Percentiles rank a stretch among this genome's conserved stretches.
These are phyloP conservation scores for Psilanteris sp. DNA, from an alignment of 1,140 invertebrate species.

Conservation along the genomic window DNA sequence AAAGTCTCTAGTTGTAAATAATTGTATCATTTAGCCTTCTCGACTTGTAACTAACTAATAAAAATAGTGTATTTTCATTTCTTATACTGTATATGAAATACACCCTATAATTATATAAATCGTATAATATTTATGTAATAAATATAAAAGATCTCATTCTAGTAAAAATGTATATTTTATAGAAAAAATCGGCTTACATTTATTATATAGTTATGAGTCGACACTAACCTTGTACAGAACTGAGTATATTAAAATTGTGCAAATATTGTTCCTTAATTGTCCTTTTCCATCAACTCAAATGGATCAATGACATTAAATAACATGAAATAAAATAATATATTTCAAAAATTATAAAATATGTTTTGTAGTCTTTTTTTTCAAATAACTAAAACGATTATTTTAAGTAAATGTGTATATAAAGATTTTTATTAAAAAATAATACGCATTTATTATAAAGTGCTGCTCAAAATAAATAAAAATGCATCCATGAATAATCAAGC, in stretches of 20 bases:
- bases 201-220: conserved; percentile 35
- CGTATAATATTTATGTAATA: no score
- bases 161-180: conserved; percentile 2
- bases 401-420: conserved; percentile 47
- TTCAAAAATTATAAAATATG: not conserved
- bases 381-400: conserved; percentile 5
- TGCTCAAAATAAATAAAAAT: conserved; percentile 51
- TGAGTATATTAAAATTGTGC: conserved; percentile 11
- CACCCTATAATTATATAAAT: no score
- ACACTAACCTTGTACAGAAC: conserved; percentile 46
- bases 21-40: conserved; percentile 12
- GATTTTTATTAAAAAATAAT: conserved; percentile 52
- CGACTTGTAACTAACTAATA: conserved; percentile 21
- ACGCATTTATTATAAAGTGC: conserved; percentile 30
- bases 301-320: conserved; percentile 3
- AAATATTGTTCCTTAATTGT: conserved; percentile 38
- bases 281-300: conserved; percentile 26
- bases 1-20: conserved; percentile 35
- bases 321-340: conserved; percentile 33
- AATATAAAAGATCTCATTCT: no score
- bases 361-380: not conserved
- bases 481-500: conserved; percentile 55
- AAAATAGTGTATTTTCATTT: conserved; percentile 17
- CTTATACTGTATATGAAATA: not conserved
- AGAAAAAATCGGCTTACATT: conserved; percentile 13